Base-by-base conservation (phyloP, 2,797 vertebrate genomes). In the Poeciliopsis presidionis region DNA sequence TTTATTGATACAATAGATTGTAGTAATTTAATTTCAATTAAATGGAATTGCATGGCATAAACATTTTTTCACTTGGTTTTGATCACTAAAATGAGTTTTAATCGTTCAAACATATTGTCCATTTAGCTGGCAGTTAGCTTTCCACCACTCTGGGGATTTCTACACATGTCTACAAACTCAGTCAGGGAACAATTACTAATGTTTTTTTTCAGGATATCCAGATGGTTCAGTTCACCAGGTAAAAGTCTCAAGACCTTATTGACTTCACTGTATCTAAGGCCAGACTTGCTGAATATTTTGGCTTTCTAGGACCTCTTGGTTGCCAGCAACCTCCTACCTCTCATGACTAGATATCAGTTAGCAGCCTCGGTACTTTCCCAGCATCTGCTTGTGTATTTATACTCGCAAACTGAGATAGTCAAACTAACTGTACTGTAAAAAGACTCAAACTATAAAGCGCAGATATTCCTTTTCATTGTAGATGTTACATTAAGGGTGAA, bases 331-430 rank as follows among this genome's bases (percentile, higher is more conserved):
- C 93, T 93, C 92, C 91, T 85, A 93, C 74, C 76, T 88, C 91
- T 90, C 84, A 95, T 93, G 91, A 95, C 85, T 84, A 89, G 84
- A 92, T 93, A 94, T 91, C 93, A 93, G 80, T 91, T 92, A 90
- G 85, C 75, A 84, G 80, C 93, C 74, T 46, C 78, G 95, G 94
- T 93, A 85, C 93, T 94, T 96, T 96, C 93, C 93, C 92, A 86
- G 87, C 92, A 93, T 91, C 89, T 94, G 93, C 77, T 92, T 36
- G 83, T 87, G 79, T 95, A 95, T 95, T 96, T 95, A 91, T 95
- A 95, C 84, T 87, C 79, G 81, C 76, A 74, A 78, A 91, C 84
- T 78, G 86, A 86, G 59, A 74, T 49, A 80, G 82, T 72, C 76
- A 28, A 83, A 73, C 77, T 84, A 83, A 77, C 28, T 77, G 33